Base-by-base conservation (phyloP, 2,113 vertebrate genomes). In the Phainopepla nitens region DNA sequence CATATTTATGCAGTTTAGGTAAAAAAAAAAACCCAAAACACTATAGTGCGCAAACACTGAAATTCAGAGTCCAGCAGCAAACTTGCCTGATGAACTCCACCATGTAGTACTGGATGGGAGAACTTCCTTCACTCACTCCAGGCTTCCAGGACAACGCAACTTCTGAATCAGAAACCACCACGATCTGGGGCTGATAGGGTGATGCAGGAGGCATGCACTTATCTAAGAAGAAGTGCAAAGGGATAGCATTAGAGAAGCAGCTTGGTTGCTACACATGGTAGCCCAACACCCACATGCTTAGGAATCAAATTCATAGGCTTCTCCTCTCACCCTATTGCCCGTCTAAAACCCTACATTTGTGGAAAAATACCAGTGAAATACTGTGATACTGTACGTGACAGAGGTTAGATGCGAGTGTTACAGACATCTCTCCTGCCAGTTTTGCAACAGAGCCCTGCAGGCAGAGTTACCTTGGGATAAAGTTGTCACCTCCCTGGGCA, bases 131-230 rank as follows among this genome's bases (percentile, higher is more conserved):
- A 1, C 90, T 98, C 47, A 93, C 96, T 68, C 98, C 98, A 16
- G 98, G 98, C 96, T 98, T 98, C 99, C 99, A 99, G 51, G 99
- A 99, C 61, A 99, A 95, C 0, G 99, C 99, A 94, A 99, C 98
- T 95, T 99, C 99, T 7, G 98, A 99, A 96, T 99, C 98, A 12
- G 99, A 99, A 82, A 99, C 98, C 17, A 99, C 98, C 33, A 98
- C 93, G 3, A 98, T 98, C 8, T 97, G 97, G 4, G 99, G 99
- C 87, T 98, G 98, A 27, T 98, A 97, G 1, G 99, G 99, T 1
- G 99, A 98, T 0, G 96, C 96, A 2, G 99, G 99, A 29, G 98
- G 98, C 98, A 98, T 98, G 93, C 99, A 99, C 93, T 96, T 98
- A 45, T 99, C 99, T 99, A 96, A 75, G 89, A 96, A 75, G 89